Evolutionary conservation across 2,797 vertebrate species (phyloP), one percentile per base, ranked within the genome.

Genomic region (Malacoraja senta): DNA sequence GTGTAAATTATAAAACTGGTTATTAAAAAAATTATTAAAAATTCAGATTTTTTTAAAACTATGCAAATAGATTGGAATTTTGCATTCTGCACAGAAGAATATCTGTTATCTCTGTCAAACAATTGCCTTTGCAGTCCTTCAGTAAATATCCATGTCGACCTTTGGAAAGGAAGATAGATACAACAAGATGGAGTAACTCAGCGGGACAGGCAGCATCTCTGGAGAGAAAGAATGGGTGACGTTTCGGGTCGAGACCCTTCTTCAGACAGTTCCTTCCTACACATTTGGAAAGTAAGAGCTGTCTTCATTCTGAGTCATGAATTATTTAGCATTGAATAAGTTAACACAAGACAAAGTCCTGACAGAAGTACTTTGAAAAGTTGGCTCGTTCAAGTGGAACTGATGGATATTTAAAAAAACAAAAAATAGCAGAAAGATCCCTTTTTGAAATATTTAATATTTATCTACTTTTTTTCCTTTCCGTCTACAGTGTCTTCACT

Each of bases 261-360:
- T 53, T 53, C 44, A 53, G 44, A 53, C 44, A 53, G 44, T 6
- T 53, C 44, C 44, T 53, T 53, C 44, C 44, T 7, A 53, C 44
- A 68, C 61, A n/a, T 88, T 88, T 88, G 1, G 15, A 68, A 32
- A 88, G 65, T 68, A 68, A 35, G 84, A n/a, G 84, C 63, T 88
- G 63, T 88, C 84, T 65, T 88, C 35, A 65, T 68, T 35, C 84
- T 35, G 63, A 63, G 65, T 63, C 63, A 88, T 88, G 84, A 68
- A 88, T 88, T 88, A 88, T 88, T 88, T 88, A 88, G 15, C 68
- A 63, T 32, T 88, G 84, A 88, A 88, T 88, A 88, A 88, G 19
- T 88, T 86, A 21, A 68, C 19, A 19, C n/a, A 68, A 32, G 84
- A 68, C 84, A 35, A 88, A 88, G n/a, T 32, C 10, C 61, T 88